Percentiles rank a stretch among this genome's conserved stretches.
Evolutionary conservation across 2,113 vertebrate species (phyloP).

Genomic region (Mus spicilegus): DNA sequence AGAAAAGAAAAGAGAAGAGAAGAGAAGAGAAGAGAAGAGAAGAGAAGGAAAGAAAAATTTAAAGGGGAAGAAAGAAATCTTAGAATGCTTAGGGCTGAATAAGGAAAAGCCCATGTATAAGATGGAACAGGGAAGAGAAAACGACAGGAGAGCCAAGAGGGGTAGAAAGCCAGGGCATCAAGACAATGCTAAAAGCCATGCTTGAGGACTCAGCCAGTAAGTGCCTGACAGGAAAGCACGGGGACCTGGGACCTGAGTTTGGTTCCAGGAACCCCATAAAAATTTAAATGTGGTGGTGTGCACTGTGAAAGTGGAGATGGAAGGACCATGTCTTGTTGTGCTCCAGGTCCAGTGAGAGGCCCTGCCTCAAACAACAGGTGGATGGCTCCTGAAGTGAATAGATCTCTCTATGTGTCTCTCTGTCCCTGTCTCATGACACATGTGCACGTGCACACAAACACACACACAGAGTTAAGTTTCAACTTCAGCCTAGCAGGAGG

Average conservation of each 20-base stretch:
- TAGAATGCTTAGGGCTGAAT: not conserved
- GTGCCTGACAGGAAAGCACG: not conserved
- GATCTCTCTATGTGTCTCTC: not conserved
- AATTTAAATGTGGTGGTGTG: not conserved
- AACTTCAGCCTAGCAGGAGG: not conserved
- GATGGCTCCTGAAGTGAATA: not conserved
- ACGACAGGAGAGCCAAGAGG: not conserved
- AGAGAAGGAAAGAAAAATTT: not conserved
- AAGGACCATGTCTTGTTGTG: not conserved
- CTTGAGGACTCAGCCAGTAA: not conserved
- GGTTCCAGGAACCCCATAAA: not conserved
- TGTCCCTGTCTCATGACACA: not conserved
- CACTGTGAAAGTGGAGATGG: not conserved
- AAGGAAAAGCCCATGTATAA: rapidly evolving
- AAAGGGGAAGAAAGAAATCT: not conserved
- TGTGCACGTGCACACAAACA: not conserved
- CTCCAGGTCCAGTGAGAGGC: not conserved
- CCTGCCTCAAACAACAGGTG: not conserved
- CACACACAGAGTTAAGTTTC: not conserved
- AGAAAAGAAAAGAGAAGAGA: not conserved
- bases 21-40: too few relatives aligned
- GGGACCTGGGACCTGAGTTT: not conserved
- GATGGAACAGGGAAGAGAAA: not conserved
- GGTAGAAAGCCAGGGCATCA: not conserved
- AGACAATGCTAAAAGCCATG: not conserved